These are phyloP conservation scores for Protobothrops mucrosquamatus DNA, from an alignment of 2,113 vertebrate species.

Conservation along the genomic window DNA sequence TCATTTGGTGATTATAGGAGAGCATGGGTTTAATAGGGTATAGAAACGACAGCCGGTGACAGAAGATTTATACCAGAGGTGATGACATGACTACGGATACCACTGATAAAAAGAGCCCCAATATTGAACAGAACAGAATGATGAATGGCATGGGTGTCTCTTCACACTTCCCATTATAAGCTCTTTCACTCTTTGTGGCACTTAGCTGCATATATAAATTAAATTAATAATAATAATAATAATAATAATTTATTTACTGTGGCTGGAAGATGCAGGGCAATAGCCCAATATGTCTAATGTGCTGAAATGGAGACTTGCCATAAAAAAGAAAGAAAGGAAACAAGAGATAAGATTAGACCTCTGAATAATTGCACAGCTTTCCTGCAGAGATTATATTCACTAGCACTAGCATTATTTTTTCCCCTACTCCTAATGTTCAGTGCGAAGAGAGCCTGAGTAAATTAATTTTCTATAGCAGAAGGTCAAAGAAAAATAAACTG, in stretches of 20 bases:
- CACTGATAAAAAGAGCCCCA: constrained; percentile 92
- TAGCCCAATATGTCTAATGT: constrained; percentile 69
- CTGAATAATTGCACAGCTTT: constrained; percentile 77
- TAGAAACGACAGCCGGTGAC: constrained; percentile 76
- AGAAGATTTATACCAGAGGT: constrained; percentile 91
- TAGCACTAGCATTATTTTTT: constrained; percentile 74
- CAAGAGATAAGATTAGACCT: constrained; percentile 75
- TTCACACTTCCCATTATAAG: constrained; percentile 90
- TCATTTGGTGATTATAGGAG: constrained; percentile 84
- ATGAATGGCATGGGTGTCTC: constrained; percentile 83
- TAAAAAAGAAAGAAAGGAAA: constrained; percentile 80
- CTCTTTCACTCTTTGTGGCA: constrained; percentile 81
- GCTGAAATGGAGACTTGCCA: constrained; percentile 72
- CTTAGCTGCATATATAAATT: constrained; percentile 76
- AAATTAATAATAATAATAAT: too few species aligned
- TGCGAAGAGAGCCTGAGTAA: constrained; percentile 68
- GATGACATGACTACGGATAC: constrained; percentile 89
- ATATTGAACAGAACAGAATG: constrained; percentile 83
- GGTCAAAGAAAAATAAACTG: constrained; percentile 76
- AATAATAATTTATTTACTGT: constrained; percentile 77
- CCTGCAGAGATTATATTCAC: constrained; percentile 76
- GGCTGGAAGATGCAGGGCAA: constrained; percentile 67
- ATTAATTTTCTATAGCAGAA: constrained; percentile 79
- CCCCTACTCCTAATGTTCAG: constrained; percentile 59
- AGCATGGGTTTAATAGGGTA: constrained; percentile 85